Conservation (phyloP, 2,888 invertebrate species). For the Hymenopus coronatus region DNA sequence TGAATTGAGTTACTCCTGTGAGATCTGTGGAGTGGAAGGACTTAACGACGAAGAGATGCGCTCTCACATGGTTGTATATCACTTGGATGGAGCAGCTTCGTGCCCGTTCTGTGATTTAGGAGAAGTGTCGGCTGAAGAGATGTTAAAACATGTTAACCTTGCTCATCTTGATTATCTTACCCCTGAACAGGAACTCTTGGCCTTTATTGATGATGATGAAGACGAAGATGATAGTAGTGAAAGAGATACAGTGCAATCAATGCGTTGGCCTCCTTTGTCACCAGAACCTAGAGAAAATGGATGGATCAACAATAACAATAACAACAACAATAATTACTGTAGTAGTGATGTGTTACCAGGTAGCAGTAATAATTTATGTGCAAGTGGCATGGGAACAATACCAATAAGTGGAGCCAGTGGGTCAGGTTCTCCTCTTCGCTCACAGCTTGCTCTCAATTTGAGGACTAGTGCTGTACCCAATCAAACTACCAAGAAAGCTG, state of each 20-base stretch:
- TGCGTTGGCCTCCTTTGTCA: constrained; percentile 15
- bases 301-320: constrained; percentile 44
- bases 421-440: constrained; percentile 67
- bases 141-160: constrained; percentile 75
- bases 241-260: background rate
- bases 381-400: background rate
- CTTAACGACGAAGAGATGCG: constrained; percentile 76
- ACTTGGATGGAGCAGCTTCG: constrained; percentile 72
- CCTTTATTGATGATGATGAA: constrained; percentile 71
- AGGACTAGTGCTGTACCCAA: constrained; percentile 52
- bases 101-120: constrained; percentile 82
- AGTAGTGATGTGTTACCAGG: constrained; percentile 38
- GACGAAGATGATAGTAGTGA: constrained; percentile 42
- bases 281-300: constrained; percentile 28
- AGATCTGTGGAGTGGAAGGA: constrained; percentile 82
- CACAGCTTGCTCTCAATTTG: constrained; percentile 66
- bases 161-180: constrained; percentile 82
- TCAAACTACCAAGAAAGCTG: constrained; percentile 37
- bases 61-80: constrained; percentile 72
- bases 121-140: constrained; percentile 64
- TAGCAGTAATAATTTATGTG: constrained; percentile 37
- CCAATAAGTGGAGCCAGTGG: constrained; percentile 36
- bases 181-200: constrained; percentile 73
- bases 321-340: constrained; percentile 44
- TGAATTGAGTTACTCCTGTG: constrained; percentile 66